Percentiles rank a stretch among this genome's conserved stretches.
Evolutionary conservation across 2,797 vertebrate genomes (phyloP).

Genomic region (Cheirogaleus major): DNA sequence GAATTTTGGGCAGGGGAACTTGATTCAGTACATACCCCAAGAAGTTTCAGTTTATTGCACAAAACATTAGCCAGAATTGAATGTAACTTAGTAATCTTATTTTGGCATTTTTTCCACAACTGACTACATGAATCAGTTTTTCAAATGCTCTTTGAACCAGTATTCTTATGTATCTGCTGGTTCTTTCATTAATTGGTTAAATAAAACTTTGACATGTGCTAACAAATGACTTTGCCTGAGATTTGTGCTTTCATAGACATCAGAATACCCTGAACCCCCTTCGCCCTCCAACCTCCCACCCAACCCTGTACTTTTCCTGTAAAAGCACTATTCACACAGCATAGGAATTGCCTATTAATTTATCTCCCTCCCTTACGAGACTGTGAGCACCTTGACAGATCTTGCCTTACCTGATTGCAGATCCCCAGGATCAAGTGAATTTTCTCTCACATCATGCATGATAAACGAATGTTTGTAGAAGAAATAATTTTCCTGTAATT

Average conservation of each 20-base stretch:
- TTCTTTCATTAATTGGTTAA: background rate
- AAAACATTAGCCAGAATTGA: constrained; percentile 34
- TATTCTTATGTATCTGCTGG: background rate
- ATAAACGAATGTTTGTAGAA: background rate
- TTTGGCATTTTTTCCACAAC: background rate
- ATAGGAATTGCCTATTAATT: background rate
- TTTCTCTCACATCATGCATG: background rate
- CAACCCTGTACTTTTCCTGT: background rate
- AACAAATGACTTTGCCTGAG: constrained; percentile 5
- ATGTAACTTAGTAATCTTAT: constrained; percentile 16
- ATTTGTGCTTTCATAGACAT: background rate
- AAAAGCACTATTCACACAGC: background rate
- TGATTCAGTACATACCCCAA: background rate
- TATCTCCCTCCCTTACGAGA: background rate
- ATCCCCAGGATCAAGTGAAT: background rate
- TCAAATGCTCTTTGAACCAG: background rate
- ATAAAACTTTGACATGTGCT: background rate
- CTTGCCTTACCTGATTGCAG: background rate
- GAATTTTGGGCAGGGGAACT: background rate
- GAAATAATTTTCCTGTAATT: background rate
- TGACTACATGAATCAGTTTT: background rate
- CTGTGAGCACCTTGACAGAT: background rate
- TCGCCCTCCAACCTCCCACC: background rate
- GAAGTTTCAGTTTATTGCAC: background rate
- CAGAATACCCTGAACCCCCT: background rate